These are phyloP conservation scores for Thyatira batis DNA, from an alignment of 2,888 invertebrate genomes.

Conservation along the genomic window DNA sequence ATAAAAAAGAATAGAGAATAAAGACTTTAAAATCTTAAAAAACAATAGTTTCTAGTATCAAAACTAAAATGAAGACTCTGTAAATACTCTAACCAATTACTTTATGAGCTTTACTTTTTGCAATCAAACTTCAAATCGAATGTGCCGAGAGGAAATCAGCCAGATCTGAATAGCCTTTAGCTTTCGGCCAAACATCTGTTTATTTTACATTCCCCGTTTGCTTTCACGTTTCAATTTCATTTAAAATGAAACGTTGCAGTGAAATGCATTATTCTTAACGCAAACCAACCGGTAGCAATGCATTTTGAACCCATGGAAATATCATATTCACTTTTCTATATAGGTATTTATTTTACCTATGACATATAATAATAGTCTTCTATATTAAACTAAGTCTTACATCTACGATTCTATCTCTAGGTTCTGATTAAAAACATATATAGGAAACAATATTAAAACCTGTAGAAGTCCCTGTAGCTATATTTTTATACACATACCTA, in stretches of 20 bases:
- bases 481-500: too few species aligned
- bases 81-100: not conserved
- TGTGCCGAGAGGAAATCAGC: slow-evolving; percentile 47
- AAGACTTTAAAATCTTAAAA: too few species aligned
- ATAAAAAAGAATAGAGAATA: too few species aligned
- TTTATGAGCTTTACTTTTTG: slow-evolving; percentile 18
- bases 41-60: too few species aligned
- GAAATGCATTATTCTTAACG: slow-evolving; percentile 2
- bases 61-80: too few species aligned
- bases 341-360: too few species aligned
- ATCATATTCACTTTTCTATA: not conserved
- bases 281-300: not conserved
- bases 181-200: slow-evolving; percentile 28
- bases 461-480: too few species aligned
- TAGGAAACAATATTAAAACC: too few species aligned
- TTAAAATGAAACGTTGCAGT: slow-evolving; percentile 7
- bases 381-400: too few species aligned
- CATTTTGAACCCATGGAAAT: not conserved
- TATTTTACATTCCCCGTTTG: slow-evolving; percentile 29
- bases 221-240: slow-evolving; percentile 20
- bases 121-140: slow-evolving; percentile 47
- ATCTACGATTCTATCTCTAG: too few species aligned
- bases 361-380: too few species aligned
- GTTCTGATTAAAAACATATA: too few species aligned
- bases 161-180: slow-evolving; percentile 43